Evolutionary conservation across 2,888 invertebrate genomes (phyloP), one percentile per base, ranked within the genome.

Genomic region (Andrena minutula): DNA sequence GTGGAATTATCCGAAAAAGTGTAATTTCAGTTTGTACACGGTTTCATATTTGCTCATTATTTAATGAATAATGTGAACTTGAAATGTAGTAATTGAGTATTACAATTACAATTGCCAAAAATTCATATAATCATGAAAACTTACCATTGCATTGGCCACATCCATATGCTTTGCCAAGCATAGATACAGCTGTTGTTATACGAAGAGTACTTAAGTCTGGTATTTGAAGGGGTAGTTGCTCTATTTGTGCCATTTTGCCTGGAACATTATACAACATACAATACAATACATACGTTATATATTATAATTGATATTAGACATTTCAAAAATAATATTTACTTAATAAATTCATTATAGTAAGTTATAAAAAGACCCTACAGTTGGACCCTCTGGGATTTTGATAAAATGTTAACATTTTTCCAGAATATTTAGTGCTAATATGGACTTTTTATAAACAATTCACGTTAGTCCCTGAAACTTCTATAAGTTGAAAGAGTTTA

Each of bases 121-220:
- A 16, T 58, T 66, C 20, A 5, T 0, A 20, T 6, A 47, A 58
- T 53, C 58, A 20, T 71, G 53, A 75, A 60, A 64, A 92, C 93
- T 93, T 85, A 94, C 94, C 94, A 80, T 92, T 94, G 87, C 94
- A 94, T 90, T 94, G 94, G 86, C 94, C 94, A 87, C 94, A 94
- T 94, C 95, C 95, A 88, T 95, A 95, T 51, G 94, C 94, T 93
- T 95, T 95, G 75, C 95, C 94, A 85, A 95, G 94, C 91, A 95
- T 94, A 83, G 95, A 95, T 86, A 95, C 95, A 79, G 95, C 94
- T 75, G 94, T 94, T 74, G 95, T 95, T 82, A 95, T 91, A 72
- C 95, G 94, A 79, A 95, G 90, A 66, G 94, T 94, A 88, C 94
- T 94, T 86, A 95, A 92, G 92, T 95, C 95, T 76, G 95, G 94